Evolutionary conservation across 2,888 invertebrate genomes (phyloP), one percentile per base, ranked within the genome.

Genomic region (Zygothrica quintamaculata): DNA sequence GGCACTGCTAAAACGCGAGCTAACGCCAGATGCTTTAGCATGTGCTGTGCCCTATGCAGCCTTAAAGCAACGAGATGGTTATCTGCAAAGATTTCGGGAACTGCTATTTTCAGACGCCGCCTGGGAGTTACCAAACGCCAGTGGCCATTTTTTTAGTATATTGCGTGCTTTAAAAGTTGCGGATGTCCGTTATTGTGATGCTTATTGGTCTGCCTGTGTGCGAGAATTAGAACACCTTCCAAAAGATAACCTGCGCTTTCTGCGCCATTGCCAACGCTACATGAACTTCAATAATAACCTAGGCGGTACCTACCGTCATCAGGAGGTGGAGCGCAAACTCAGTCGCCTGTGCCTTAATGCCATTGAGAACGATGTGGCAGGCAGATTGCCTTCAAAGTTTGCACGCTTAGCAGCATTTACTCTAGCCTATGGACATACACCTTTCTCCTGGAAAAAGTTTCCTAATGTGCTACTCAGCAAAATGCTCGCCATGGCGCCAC

Each of bases 211-310:
- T 6, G 88, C 88, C 48, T 88, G 92, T 0, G 55, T 92, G 0
- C 46, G 81, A 1, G 76, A 89, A 36, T 59, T 93, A 33, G 75
- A 90, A 6, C 56, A 69, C 1, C 69, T 84, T 18, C 55, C 75
- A 0, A 69, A 70, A 8, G 82, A 89, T 36, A 78, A 77, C n/a
- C 74, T 88, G 34, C 84, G 87, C 42, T 75, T 92, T 34, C 59
- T 92, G 6, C 89, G 88, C 25, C 88, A 92, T 31, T 92, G 92
- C 61, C 90, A 92, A 53, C 92, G 92, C 56, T 93, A 93, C 73
- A 92, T 93, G 90, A 90, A 92, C 76, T 93, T 93, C 73, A 92
- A 92, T 66, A 92, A 91, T 51, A 92, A 92, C 76, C 77, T 93
- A 1, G 91, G 92, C 3, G 92, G 92, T 7, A 92, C 92, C 6